phyloP scores from a whole-genome alignment of 1,140 invertebrate genomes.

The Drosophila repleta region DNA sequence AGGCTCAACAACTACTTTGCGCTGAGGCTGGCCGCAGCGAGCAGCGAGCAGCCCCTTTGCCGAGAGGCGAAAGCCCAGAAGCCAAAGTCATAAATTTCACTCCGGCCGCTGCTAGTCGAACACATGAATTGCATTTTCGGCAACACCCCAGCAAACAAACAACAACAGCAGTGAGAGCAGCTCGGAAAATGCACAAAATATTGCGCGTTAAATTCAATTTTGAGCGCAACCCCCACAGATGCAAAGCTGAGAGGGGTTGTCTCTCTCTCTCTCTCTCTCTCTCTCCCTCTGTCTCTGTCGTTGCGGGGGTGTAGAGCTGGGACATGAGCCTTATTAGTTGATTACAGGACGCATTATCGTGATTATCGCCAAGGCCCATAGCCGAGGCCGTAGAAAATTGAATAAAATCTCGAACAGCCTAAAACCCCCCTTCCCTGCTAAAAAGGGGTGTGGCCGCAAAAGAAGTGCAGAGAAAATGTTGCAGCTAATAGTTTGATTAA shows the following conservation, averaged over 20 bases:
- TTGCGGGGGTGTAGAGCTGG: slow-evolving; percentile 58
- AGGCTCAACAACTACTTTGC: slow-evolving; percentile 12
- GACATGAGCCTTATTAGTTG: slow-evolving; percentile 84
- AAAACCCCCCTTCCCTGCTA: background rate
- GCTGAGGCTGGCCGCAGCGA: slow-evolving; percentile 65
- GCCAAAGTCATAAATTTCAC: slow-evolving; percentile 76
- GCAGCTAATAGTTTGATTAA: slow-evolving; percentile 84
- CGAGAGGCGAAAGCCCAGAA: slow-evolving; percentile 21
- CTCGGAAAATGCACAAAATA: slow-evolving; percentile 81
- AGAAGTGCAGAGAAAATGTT: slow-evolving; percentile 51
- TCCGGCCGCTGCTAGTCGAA: slow-evolving; percentile 48
- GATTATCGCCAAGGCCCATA: slow-evolving; percentile 77
- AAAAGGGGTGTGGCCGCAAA: slow-evolving; percentile 61
- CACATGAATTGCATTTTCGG: slow-evolving; percentile 81
- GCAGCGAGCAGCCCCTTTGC: background rate
- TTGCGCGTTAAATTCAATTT: slow-evolving; percentile 84
- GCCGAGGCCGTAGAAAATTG: slow-evolving; percentile 27
- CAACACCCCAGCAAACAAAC: slow-evolving; percentile 50
- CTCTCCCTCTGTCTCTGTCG: background rate
- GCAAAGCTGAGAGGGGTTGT: slow-evolving; percentile 1
- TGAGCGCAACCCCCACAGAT: slow-evolving; percentile 52
- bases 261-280: background rate
- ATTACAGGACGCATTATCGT: slow-evolving; percentile 84
- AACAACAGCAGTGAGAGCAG: slow-evolving; percentile 32
- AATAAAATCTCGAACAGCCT: slow-evolving; percentile 19